Evolutionary conservation across 2,113 vertebrate genomes (phyloP).

Genomic region (Anoura caudifer): DNA sequence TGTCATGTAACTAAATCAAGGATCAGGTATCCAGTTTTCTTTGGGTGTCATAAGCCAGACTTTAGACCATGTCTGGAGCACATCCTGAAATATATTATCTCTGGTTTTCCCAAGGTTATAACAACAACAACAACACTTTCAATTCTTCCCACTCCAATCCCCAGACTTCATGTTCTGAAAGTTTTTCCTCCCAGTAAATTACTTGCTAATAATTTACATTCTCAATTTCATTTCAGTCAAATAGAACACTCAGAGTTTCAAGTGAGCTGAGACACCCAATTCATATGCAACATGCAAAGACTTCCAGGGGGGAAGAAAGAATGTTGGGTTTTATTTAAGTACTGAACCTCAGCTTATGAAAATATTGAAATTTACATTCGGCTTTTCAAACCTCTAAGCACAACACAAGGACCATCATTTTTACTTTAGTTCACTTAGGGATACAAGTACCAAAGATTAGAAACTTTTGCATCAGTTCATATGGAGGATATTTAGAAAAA

Average conservation of each 20-base stretch:
- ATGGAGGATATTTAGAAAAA: conserved; percentile 21
- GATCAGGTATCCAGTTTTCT: not conserved
- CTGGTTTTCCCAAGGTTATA: not conserved
- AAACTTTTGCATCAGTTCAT: not conserved
- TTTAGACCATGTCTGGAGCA: not conserved
- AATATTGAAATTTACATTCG: not conserved
- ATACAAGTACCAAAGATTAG: not conserved
- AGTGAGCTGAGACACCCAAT: conserved; percentile 5
- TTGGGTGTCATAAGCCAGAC: not conserved
- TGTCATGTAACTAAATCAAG: not conserved
- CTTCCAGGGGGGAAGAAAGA: not conserved
- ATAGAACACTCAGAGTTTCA: not conserved
- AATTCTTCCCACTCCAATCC: not conserved
- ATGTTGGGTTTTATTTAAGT: not conserved
- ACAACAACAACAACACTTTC: not conserved
- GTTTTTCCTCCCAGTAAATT: not conserved
- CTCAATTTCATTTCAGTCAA: conserved; percentile 2
- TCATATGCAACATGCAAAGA: not conserved
- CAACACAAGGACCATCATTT: not conserved
- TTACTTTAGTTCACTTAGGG: not conserved
- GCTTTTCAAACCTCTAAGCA: conserved; percentile 23
- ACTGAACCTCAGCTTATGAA: not conserved
- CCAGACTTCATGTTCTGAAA: not conserved
- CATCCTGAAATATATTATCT: not conserved
- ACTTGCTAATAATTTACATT: not conserved